Evolutionary conservation across 2,888 invertebrate genomes (phyloP).

Genomic region (Eurois occulta): DNA sequence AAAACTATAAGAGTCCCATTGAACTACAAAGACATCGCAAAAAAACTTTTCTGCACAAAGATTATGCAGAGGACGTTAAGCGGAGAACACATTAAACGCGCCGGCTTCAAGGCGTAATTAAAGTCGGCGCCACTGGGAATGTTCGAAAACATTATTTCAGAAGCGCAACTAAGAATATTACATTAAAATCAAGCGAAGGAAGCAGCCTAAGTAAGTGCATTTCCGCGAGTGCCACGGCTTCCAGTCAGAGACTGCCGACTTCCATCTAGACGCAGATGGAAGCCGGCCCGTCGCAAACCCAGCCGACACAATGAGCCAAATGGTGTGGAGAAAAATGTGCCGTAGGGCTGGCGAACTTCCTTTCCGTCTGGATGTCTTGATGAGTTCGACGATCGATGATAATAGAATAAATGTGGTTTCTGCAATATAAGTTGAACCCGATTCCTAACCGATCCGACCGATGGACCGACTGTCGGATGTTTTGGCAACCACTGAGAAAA

Average conservation of each 20-base stretch:
- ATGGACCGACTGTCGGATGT: not conserved
- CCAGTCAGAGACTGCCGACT: conserved; percentile 59
- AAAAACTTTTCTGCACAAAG: conserved; percentile 63
- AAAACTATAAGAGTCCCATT: conserved; percentile 49
- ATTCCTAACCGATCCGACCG: not conserved
- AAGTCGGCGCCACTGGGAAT: conserved; percentile 69
- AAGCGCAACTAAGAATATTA: conserved; percentile 73
- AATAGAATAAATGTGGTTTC: not conserved
- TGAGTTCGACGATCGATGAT: not conserved
- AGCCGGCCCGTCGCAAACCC: conserved; percentile 53
- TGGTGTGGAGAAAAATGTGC: conserved; percentile 72
- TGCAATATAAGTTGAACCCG: not conserved
- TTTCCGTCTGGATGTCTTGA: not conserved
- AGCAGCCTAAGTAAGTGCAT: conserved; percentile 77
- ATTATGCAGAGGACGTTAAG: conserved; percentile 68
- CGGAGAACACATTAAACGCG: conserved; percentile 69
- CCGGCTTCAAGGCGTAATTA: conserved; percentile 70
- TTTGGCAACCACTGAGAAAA: not conserved
- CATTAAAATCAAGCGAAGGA: conserved; percentile 75
- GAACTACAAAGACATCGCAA: conserved; percentile 67
- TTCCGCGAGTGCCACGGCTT: conserved; percentile 68
- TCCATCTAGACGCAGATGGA: conserved; percentile 63
- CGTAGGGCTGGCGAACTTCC: conserved; percentile 55
- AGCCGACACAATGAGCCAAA: conserved; percentile 72
- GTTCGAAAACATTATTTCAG: conserved; percentile 73